Evolutionary conservation across 2,888 invertebrate species (phyloP), one percentile per base, ranked within the genome.

Genomic region (Thecocarcelia acutangulata): DNA sequence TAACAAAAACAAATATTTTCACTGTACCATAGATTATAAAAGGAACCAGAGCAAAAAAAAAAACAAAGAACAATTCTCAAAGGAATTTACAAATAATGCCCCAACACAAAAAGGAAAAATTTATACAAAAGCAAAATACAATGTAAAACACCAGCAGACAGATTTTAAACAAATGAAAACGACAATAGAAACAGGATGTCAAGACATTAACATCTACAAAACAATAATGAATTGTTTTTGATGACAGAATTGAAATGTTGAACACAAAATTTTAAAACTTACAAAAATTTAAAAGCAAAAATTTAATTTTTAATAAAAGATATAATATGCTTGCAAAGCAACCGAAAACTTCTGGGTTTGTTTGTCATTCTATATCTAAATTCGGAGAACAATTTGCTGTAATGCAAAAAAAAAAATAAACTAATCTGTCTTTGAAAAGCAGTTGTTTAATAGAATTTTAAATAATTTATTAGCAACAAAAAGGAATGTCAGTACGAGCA

Each of bases 1-100:
- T 89, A 89, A 89, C 89, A 88, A 87, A 87, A 88, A 89, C 87
- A 89, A 89, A 89, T 89, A 89, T 89, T 90, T 87, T 89, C 87
- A 86, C 86, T 87, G 86, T 84, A 86, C 82, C 80, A 80, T 17
- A 56, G 64, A 70, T 74, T 54, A 77, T 56, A 52, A 24, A 70
- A 56, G 46, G n/a, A 33, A 64, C 9, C 40, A 58, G 42, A 59
- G 12, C 1, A n/a, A 11, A 21, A 28, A n/a, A 11, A 21, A 28
- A 66, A 44, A 42, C 33, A 50, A 42, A 48, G 28, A 58, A 58
- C 17, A 40, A 52, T 58, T 15, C n/a, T 17, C 24, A 8, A 37
- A 37, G 33, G 11, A 48, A 37, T 33, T 24, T 13, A 19, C n/a
- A 61, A 52, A 61, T 13, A 68, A 68, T 28, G 0, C 24, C 33